phyloP scores from a whole-genome alignment of 2,888 invertebrate genomes.

The Dasysyrphus tricinctus region DNA sequence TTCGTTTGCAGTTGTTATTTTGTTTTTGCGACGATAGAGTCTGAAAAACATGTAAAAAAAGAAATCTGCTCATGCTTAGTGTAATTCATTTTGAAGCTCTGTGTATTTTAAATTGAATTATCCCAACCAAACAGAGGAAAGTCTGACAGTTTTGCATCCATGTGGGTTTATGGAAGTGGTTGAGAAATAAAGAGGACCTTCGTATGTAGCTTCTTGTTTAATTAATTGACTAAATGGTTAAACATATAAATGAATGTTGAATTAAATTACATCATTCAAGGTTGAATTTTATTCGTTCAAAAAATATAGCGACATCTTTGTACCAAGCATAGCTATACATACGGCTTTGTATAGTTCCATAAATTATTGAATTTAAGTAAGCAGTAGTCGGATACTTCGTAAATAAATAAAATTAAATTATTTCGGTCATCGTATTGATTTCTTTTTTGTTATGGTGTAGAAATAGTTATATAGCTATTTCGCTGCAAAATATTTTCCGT shows the following conservation, averaged over 20 bases:
- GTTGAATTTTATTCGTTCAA: neutral
- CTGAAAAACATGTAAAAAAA: neutral
- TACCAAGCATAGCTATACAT: neutral
- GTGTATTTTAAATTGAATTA: slow-evolving; percentile 23
- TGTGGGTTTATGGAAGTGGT: neutral
- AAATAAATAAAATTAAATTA: slow-evolving; percentile 24
- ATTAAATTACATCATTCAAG: slow-evolving; percentile 5
- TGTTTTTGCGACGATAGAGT: neutral
- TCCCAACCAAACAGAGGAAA: neutral
- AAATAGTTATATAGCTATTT: neutral
- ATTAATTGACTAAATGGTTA: slow-evolving; percentile 24
- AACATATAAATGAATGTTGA: slow-evolving; percentile 11
- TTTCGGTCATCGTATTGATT: slow-evolving; percentile 4
- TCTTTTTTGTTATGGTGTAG: neutral
- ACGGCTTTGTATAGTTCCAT: slow-evolving; percentile 3
- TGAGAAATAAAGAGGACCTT: neutral
- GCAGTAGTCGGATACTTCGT: neutral
- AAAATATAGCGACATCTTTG: neutral
- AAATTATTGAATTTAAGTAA: neutral
- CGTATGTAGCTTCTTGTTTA: neutral
- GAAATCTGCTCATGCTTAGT: slow-evolving; percentile 16
- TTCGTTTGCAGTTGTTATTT: neutral
- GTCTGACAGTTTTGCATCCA: neutral
- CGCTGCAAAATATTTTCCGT: neutral
- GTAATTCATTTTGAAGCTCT: slow-evolving; percentile 3